Base-by-base conservation (phyloP, 2,888 invertebrate species). In the Gortyna flavago region DNA sequence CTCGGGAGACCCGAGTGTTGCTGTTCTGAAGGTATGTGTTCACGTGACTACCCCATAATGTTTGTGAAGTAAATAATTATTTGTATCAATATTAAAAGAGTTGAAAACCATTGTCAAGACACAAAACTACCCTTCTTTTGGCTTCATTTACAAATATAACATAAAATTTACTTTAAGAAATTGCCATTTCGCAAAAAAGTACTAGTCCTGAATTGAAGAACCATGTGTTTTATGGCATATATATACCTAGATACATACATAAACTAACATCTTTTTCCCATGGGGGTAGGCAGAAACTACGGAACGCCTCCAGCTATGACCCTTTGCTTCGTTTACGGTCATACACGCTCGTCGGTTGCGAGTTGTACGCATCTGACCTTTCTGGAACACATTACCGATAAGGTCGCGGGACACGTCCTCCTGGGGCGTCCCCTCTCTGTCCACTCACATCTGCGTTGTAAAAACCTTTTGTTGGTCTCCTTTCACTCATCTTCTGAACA, bases 1-100 rank as follows among this genome's bases (percentile, higher is more conserved):
- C 92, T 96, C 18, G 92, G 92, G 0, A 86, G 94, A 3, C 92
- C 96, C 0, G 96, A 96, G 78, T 96, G 96, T 84, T 96, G 96
- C 87, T 96, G 96, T 79, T 96, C 96, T 2, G 95, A 96, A 90
- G 96, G 96, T 96, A 35, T 35, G 25, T 32, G 18, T 61, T 18
- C 18, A 61, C 61, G 0, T 11, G 44, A 54, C 54, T n/a, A 25
- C 25, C 25, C 25, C 54, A 32, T 32, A 59, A 32, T 18, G 8
- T 61, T 61, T 32, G 18, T 18, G 61, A 61, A 7, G 16, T 61
- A 32, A 29, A 16, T 29, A 59, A 59, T 16, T 59, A 29, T 59
- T 61, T 61, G 32, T 18, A 9, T 8, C 3, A 9, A 32, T 32
- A 61, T 32, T 32, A 32, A 32, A 32, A 21, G 18, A 32, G 32